Evolutionary conservation across 2,888 invertebrate genomes (phyloP).

Genomic region (Harmothoe impar): DNA sequence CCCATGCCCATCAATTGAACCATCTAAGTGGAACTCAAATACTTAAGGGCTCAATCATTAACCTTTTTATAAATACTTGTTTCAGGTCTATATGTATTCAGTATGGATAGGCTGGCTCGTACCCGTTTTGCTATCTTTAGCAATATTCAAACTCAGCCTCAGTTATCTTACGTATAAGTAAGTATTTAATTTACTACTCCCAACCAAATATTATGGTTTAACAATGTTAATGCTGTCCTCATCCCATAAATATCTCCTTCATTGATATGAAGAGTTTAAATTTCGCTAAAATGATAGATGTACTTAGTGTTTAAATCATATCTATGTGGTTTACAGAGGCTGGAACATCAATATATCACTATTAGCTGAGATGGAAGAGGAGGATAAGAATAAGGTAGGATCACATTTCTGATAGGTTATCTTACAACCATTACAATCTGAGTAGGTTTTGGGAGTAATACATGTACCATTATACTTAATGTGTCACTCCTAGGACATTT

Average conservation of each 20-base stretch:
- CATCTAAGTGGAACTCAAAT: no score
- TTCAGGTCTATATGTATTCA: slow-evolving; percentile 81
- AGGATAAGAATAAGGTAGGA: slow-evolving; percentile 71
- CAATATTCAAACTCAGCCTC: slow-evolving; percentile 81
- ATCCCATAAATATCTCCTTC: no score
- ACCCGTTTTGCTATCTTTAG: slow-evolving; percentile 80
- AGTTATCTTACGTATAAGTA: slow-evolving; percentile 81
- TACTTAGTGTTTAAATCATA: no score
- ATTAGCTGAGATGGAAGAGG: slow-evolving; percentile 74
- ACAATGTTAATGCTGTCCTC: no score
- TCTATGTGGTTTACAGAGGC: slow-evolving; percentile 76
- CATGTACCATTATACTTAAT: no score
- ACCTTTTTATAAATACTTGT: not conserved
- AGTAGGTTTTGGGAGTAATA: not conserved
- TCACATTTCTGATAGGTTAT: not conserved
- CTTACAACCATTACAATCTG: no score
- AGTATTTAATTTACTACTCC: no score
- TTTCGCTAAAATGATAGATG: no score
- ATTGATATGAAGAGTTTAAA: no score
- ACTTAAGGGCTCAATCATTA: not conserved
- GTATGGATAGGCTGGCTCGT: slow-evolving; percentile 83
- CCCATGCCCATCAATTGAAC: no score
- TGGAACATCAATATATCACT: slow-evolving; percentile 76
- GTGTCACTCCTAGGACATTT: no score
- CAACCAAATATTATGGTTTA: no score